Evolutionary conservation across 2,888 invertebrate species (phyloP), one percentile per base, ranked within the genome.

Genomic region (Troglohyphantes excavatus): DNA sequence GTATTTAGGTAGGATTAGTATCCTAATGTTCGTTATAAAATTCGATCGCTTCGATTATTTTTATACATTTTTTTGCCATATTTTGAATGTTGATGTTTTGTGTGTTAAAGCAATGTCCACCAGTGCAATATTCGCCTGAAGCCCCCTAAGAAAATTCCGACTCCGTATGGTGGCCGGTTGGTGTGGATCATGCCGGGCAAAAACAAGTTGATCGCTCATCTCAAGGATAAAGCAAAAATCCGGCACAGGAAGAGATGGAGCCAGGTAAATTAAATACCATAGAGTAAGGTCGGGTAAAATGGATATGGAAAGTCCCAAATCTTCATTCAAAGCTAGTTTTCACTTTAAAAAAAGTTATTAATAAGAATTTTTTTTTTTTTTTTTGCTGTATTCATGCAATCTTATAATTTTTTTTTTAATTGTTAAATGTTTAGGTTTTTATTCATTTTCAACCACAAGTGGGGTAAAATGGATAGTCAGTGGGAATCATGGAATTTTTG

Each of bases 171-270:
- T 0, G 98, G 98, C 0, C 95, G 96, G 26, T 93, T 98, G 61
- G 95, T 96, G 0, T 97, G 97, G 96, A 96, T 95, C 0, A 93
- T 98, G 83, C 98, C 98, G 0, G 97, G 97, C 0, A 96, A 96
- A 92, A 97, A 97, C 26, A 96, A 96, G 93, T 94, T 98, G 94
- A 95, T 96, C 91, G 97, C 96, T 9, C 98, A 98, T 93, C 94
- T 98, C 88, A 98, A 98, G 93, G 97, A 98, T 93, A 97, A 97
- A 93, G 95, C 95, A 23, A 96, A 97, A 93, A 98, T 98, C 79
- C 95, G 98, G 46, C 96, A 97, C 92, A 96, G 97, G 93, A 98
- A 98, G 93, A 95, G 98, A 89, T 98, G 98, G 98, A 97, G 97
- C 73, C 98, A 98, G 95, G 96, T 96, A 92, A 53, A 63, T 53